phyloP scores from a whole-genome alignment of 2,797 vertebrate genomes.

The Ispidina lecontei region DNA sequence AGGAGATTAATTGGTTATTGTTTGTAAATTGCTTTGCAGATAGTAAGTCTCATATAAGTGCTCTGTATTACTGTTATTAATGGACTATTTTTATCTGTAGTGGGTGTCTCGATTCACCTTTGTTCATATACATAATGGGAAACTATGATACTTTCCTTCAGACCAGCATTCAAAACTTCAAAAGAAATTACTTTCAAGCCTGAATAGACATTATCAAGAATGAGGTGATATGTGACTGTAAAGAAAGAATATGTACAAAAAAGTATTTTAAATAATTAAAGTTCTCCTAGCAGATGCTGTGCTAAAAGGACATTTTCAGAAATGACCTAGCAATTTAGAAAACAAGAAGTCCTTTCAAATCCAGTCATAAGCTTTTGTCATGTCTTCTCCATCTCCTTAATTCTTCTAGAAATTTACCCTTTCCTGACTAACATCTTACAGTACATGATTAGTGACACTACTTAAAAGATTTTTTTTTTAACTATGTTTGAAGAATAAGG shows the following conservation, averaged over 20 bases:
- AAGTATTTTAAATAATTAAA: background rate
- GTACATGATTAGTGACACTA: background rate
- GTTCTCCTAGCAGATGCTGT: background rate
- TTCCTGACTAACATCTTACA: background rate
- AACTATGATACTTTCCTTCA: background rate
- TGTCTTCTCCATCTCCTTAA: background rate
- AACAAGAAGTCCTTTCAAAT: background rate
- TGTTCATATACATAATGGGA: background rate
- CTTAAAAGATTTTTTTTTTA: background rate
- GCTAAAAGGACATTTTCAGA: background rate
- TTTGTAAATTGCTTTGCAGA: slow-evolving; percentile 47
- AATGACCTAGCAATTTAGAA: background rate
- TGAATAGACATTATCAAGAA: slow-evolving; percentile 6
- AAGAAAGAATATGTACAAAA: background rate
- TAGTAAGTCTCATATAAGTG: background rate
- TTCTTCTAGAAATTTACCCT: background rate
- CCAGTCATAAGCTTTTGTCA: background rate
- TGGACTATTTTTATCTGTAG: slow-evolving; percentile 26
- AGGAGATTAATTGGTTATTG: slow-evolving; percentile 47
- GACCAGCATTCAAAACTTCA: background rate
- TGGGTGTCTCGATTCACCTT: background rate
- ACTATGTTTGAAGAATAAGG: background rate
- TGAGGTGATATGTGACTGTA: background rate
- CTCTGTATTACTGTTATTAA: slow-evolving; percentile 38
- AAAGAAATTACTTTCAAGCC: slow-evolving; percentile 18